phyloP scores from a whole-genome alignment of 1,140 invertebrate genomes.

The Penaeus chinensis region DNA sequence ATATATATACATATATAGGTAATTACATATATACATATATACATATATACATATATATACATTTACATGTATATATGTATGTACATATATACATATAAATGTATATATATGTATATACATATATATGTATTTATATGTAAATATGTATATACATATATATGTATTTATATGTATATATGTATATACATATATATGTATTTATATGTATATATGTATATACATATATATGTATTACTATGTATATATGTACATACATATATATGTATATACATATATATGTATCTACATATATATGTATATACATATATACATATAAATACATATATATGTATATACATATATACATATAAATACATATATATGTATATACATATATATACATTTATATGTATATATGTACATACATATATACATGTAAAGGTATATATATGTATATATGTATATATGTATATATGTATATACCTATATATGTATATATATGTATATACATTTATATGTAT shows the following conservation, averaged over 20 bases:
- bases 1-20: background rate
- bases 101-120: background rate
- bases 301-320: conserved; percentile 2
- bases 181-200: background rate
- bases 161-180: background rate
- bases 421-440: conserved; percentile 7
- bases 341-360: conserved; percentile 3
- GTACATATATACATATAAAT: background rate
- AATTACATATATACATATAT: background rate
- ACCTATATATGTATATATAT: conserved; percentile 13
- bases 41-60: background rate
- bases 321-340: conserved; percentile 17
- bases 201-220: background rate
- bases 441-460: conserved; percentile 22
- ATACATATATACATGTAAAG: background rate
- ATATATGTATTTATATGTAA: conserved; percentile 1
- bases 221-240: background rate
- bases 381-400: background rate
- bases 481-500: conserved; percentile 2
- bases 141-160: conserved; percentile 12
- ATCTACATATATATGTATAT: conserved; percentile 6
- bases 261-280: background rate
- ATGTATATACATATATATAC: conserved; percentile 7
- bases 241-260: background rate
- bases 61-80: background rate